phyloP scores from a whole-genome alignment of 1,140 invertebrate species.

The Catajapyx aquilonaris region DNA sequence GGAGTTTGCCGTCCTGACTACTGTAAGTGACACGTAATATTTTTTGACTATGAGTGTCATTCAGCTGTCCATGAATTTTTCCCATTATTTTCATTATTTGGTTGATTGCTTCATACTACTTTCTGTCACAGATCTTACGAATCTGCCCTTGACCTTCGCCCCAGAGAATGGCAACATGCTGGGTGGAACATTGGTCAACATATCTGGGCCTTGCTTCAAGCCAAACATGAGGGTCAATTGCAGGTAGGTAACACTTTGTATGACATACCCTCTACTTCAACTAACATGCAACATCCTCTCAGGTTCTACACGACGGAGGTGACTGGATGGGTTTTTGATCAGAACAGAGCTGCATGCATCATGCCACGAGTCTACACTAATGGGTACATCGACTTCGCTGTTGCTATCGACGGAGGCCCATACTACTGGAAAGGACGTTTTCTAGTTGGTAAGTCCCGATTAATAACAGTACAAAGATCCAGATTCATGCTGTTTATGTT shows the following conservation, averaged over 20 bases:
- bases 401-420: slow-evolving; percentile 58
- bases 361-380: slow-evolving; percentile 74
- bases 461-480: neutral
- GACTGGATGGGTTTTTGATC: slow-evolving; percentile 44
- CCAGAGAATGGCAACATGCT: slow-evolving; percentile 90
- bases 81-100: neutral
- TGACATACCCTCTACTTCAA: neutral
- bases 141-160: slow-evolving; percentile 63
- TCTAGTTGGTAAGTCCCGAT: slow-evolving; percentile 51
- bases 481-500: neutral
- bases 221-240: slow-evolving; percentile 50
- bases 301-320: slow-evolving; percentile 51
- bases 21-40: slow-evolving; percentile 18
- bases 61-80: too few species aligned
- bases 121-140: slow-evolving; percentile 40
- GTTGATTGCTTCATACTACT: too few species aligned
- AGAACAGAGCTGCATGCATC: slow-evolving; percentile 67
- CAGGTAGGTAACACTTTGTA: slow-evolving; percentile 18
- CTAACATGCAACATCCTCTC: neutral
- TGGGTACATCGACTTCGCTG: slow-evolving; percentile 71
- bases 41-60: neutral
- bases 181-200: slow-evolving; percentile 81
- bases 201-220: slow-evolving; percentile 79
- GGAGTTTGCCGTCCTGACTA: slow-evolving; percentile 46
- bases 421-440: slow-evolving; percentile 82